Percentiles rank a stretch among this genome's conserved stretches.
phyloP scores from a whole-genome alignment of 2,797 vertebrate species.

The Pteronotus mesoamericanus region DNA sequence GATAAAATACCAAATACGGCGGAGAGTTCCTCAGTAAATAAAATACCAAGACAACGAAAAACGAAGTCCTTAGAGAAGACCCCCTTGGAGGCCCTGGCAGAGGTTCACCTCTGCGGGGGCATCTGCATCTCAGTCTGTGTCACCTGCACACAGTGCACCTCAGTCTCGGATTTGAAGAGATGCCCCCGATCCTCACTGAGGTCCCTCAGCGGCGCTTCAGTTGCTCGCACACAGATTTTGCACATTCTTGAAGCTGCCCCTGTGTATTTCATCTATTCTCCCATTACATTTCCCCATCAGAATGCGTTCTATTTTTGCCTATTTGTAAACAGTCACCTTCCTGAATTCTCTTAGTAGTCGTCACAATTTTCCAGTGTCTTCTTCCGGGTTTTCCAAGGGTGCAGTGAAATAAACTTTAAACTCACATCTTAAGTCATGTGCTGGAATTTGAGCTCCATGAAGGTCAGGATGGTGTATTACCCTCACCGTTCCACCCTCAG shows the following conservation, averaged over 20 bases:
- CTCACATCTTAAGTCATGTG: not conserved
- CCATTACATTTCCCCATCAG: not conserved
- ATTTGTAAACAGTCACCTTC: not conserved
- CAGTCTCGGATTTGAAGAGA: not conserved
- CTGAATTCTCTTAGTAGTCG: not conserved
- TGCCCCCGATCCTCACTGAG: not conserved
- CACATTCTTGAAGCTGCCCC: not conserved
- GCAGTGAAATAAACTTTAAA: not conserved
- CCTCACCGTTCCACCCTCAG: not conserved
- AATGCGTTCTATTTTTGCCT: conserved; percentile 21
- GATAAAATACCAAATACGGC: not conserved
- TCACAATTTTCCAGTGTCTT: not conserved
- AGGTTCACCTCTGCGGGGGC: not conserved
- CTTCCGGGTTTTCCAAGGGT: not conserved
- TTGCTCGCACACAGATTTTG: not conserved
- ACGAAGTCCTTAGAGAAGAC: not conserved
- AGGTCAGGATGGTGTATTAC: not conserved
- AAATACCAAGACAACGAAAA: not conserved
- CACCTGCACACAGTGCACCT: not conserved
- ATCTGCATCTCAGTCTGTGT: no score
- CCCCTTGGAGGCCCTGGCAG: not conserved
- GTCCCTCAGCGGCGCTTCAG: not conserved
- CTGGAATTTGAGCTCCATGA: not conserved
- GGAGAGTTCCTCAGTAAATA: not conserved
- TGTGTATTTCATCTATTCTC: not conserved